A percentile compares a stretch with the other conserved stretches of the same genome.
These are phyloP conservation scores for Priocnemis perturbator DNA, from an alignment of 2,888 invertebrate genomes.

Conservation along the genomic window DNA sequence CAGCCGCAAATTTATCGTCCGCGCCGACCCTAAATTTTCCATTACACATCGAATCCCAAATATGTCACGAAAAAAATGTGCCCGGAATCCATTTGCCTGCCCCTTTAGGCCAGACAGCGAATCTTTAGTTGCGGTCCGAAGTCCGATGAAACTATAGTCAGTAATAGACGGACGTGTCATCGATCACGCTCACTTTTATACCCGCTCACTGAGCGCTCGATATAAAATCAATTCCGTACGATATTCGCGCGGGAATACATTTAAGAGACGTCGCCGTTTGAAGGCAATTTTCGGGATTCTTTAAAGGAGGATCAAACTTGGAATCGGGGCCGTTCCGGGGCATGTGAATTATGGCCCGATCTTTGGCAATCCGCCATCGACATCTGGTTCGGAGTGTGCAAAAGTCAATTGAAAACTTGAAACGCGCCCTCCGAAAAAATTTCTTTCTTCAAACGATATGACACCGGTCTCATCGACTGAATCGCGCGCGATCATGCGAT, in stretches of 20 bases:
- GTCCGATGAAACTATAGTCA: too few species aligned
- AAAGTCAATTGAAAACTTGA: background rate
- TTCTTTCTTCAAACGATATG: too few species aligned
- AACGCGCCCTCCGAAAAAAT: background rate
- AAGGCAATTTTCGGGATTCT: background rate
- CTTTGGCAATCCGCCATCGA: constrained; percentile 6
- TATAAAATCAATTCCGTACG: too few species aligned
- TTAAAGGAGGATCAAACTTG: constrained; percentile 10
- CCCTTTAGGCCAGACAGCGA: too few species aligned
- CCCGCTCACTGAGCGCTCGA: too few species aligned
- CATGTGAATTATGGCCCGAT: constrained; percentile 1
- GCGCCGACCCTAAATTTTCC: constrained; percentile 73
- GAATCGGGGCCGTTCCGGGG: background rate
- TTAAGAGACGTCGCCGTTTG: too few species aligned
- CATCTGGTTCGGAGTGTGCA: constrained; percentile 1
- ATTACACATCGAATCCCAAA: constrained; percentile 68
- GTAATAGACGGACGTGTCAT: too few species aligned
- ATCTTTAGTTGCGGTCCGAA: too few species aligned
- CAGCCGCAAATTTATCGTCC: constrained; percentile 74
- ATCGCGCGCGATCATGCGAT: too few species aligned
- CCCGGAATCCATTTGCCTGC: constrained; percentile 57
- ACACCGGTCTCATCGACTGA: background rate
- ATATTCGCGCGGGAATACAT: too few species aligned
- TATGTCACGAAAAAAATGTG: constrained; percentile 61
- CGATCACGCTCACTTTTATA: too few species aligned